Base-by-base conservation (phyloP, 2,797 vertebrate genomes). In the Cynodonichthys magdalenae region DNA sequence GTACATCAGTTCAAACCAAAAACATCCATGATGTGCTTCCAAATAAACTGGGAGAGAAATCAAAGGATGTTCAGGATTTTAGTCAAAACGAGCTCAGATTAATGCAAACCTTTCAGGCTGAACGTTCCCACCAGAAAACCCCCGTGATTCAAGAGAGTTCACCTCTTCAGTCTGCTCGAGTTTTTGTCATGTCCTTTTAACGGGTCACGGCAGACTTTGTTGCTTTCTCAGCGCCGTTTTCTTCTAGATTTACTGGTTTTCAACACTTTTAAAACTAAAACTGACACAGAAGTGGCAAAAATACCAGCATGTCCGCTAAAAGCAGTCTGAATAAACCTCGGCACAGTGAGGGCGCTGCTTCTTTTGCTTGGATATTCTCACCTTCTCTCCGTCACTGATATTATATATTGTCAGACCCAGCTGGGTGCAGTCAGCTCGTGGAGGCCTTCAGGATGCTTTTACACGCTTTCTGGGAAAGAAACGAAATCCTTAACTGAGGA, bases 401-500 rank as follows among this genome's bases (percentile, higher is more conserved):
- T 53, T 12, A 29, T 39, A 55, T 48, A 20, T 48, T 18, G 11
- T 49, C 15, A 28, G 19, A 27, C 52, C 31, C 53, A 41, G 62
- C 62, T 55, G 52, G 62, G 36, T 9, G 51, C 29, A 36, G 18
- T 2, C 15, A 47, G 52, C 44, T n/a, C 19, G 4, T 15, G 4
- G 34, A 41, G 52, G 44, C 11, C 24, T 12, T 24, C 31, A 28
- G 31, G 62, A 49, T 41, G 62, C 62, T 48, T 46, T 64, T 28
- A 64, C 29, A 55, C 11, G 11, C 15, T 39, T 64, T 55, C 62
- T 64, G 52, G 53, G 62, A 55, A 64, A 48, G 44, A 36, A 39
- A 34, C 15, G 7, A 15, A 52, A 39, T 39, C 10, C 29, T 39
- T 36, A 7, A 17, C 18, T 10, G 14, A 53, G 36, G 29, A 17